Evolutionary conservation across 2,113 vertebrate species (phyloP), one percentile per base, ranked within the genome.

Genomic region (Micromys minutus): DNA sequence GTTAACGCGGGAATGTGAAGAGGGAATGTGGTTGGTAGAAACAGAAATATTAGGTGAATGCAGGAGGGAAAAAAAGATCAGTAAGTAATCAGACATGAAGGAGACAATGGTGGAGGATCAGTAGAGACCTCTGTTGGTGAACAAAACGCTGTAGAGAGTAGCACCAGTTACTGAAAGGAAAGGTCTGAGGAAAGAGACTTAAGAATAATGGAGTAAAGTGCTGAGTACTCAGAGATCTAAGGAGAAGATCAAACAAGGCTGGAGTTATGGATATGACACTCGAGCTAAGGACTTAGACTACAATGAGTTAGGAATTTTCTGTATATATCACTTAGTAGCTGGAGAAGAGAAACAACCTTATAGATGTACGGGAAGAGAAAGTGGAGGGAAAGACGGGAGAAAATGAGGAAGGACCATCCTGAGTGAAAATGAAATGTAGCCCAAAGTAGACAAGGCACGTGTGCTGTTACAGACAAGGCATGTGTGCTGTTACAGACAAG

Each of bases 231-330:
- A 67, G 69, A 67, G 42, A 69, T 67, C 8, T 55, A 72, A 87
- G 84, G 93, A 26, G 76, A 7, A 26, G 39, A 6, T 63, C 63
- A 88, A 36, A 1, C 22, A 75, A 61, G 92, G 80, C 1, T 21
- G 8, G 39, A 74, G 10, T 57, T 75, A 86, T 11, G 55, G 16
- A 61, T 63, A 12, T 57, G 89, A 80, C 16, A 85, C 47, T 77
- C 55, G 47, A 61, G 83, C 4, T n/a, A 90, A 55, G 91, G 29
- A 71, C 13, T 26, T 92, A 16, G 86, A 85, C 3, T 75, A 50
- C 92, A 94, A 93, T 67, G 61, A 65, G 61, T 8, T 57, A 76
- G 55, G 80, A 92, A n/a, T 89, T 74, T 87, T 75, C 50, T 63
- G 42, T 67, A 55, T 45, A 22, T 11, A 12, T 50, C 29, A 90